These are phyloP conservation scores for Graphium colonna DNA, from an alignment of 2,888 invertebrate species.

Conservation along the genomic window DNA sequence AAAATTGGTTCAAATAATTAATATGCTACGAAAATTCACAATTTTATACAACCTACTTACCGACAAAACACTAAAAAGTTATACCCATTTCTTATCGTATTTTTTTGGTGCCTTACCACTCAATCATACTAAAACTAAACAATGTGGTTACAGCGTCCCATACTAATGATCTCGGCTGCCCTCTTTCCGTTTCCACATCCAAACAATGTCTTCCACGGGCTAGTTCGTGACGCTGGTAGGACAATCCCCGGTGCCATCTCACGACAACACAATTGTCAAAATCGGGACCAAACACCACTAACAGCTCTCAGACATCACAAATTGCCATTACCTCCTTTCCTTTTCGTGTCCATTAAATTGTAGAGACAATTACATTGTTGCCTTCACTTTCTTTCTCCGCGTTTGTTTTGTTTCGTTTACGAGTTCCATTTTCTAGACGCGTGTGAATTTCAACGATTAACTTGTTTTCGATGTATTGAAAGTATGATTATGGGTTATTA, in stretches of 20 bases:
- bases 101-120: too few species aligned
- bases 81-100: too few species aligned
- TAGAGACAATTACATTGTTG: slow-evolving; percentile 44
- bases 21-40: too few species aligned
- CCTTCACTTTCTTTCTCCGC: slow-evolving; percentile 36
- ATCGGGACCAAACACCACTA: slow-evolving; percentile 51
- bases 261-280: slow-evolving; percentile 54
- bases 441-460: slow-evolving; percentile 9
- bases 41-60: too few species aligned
- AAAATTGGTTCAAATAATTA: too few species aligned
- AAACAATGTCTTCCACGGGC: slow-evolving; percentile 26
- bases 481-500: not conserved
- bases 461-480: not conserved
- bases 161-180: not conserved
- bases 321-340: slow-evolving; percentile 55
- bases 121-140: not conserved
- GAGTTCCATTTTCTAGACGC: slow-evolving; percentile 14
- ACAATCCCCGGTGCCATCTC: slow-evolving; percentile 60
- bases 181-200: slow-evolving; percentile 13
- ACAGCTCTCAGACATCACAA: slow-evolving; percentile 48
- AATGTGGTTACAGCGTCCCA: not conserved
- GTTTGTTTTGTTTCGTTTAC: slow-evolving; percentile 15
- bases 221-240: slow-evolving; percentile 47
- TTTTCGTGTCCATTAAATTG: slow-evolving; percentile 45
- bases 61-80: too few species aligned